Evolutionary conservation across 2,113 vertebrate species (phyloP).

Genomic region (Saccopteryx bilineata): DNA sequence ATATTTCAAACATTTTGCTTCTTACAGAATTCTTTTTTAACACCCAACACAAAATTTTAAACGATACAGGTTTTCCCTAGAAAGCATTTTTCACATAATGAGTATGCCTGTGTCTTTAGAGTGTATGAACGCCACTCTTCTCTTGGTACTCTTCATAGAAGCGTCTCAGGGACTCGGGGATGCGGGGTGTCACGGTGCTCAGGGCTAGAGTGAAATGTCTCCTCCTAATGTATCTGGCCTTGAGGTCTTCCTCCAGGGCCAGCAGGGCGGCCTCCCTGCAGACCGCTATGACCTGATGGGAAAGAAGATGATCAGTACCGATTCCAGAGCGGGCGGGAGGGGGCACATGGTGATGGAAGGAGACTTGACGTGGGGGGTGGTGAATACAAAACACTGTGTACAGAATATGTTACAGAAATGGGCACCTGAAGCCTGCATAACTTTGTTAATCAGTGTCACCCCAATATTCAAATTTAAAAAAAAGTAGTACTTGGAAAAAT

Average conservation of each 20-base stretch:
- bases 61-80: conserved; percentile 64
- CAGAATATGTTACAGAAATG: no score
- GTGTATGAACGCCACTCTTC: conserved; percentile 88
- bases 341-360: no score
- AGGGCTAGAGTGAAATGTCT: conserved; percentile 93
- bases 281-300: conserved; percentile 93
- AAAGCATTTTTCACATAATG: neutral
- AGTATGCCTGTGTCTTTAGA: conserved; percentile 85
- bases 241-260: conserved; percentile 96
- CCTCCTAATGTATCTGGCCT: conserved; percentile 87
- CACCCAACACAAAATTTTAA: conserved; percentile 64
- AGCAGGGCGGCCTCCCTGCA: conserved; percentile 96
- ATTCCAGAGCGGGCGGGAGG: neutral
- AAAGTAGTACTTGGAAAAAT: neutral
- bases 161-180: conserved; percentile 93
- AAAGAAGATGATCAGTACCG: neutral
- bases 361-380: no score
- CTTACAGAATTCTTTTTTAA: conserved; percentile 61
- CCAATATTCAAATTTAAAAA: no score
- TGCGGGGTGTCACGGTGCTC: conserved; percentile 91
- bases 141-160: conserved; percentile 94
- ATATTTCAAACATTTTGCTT: conserved; percentile 47
- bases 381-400: no score
- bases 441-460: no score
- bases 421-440: no score